Percentiles rank a stretch among this genome's conserved stretches.
These are phyloP conservation scores for Sinosuthora webbiana DNA, from an alignment of 2,113 vertebrate genomes.

Conservation along the genomic window DNA sequence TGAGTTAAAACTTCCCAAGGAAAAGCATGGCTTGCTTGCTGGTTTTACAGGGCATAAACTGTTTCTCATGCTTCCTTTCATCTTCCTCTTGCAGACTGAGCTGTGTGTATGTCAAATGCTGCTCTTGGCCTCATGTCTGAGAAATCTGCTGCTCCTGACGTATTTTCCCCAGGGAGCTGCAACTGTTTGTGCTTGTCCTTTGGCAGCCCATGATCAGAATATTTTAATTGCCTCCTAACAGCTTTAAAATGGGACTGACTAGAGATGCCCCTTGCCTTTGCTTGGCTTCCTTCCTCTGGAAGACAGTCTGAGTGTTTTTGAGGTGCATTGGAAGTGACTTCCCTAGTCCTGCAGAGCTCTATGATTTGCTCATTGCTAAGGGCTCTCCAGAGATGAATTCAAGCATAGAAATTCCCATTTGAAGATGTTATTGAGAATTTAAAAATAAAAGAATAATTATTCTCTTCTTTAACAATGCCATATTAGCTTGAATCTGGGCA, in stretches of 20 bases:
- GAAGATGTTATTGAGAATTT: not conserved
- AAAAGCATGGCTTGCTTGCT: not conserved
- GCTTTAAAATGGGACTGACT: not conserved
- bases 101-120: not conserved
- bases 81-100: not conserved
- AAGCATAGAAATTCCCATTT: not conserved
- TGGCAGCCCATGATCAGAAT: not conserved
- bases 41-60: not conserved
- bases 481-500: not conserved
- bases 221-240: not conserved
- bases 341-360: not conserved
- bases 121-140: not conserved
- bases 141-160: conserved; percentile 5
- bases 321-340: not conserved
- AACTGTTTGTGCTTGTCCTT: conserved; percentile 6
- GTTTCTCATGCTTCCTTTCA: not conserved
- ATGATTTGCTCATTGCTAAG: not conserved
- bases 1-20: not conserved
- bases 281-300: not conserved
- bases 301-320: not conserved
- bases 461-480: not conserved
- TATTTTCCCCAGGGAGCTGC: not conserved
- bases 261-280: not conserved
- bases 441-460: not conserved
- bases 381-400: not conserved